Evolutionary conservation across 2,888 invertebrate species (phyloP).

Genomic region (Erpobdella octoculata): DNA sequence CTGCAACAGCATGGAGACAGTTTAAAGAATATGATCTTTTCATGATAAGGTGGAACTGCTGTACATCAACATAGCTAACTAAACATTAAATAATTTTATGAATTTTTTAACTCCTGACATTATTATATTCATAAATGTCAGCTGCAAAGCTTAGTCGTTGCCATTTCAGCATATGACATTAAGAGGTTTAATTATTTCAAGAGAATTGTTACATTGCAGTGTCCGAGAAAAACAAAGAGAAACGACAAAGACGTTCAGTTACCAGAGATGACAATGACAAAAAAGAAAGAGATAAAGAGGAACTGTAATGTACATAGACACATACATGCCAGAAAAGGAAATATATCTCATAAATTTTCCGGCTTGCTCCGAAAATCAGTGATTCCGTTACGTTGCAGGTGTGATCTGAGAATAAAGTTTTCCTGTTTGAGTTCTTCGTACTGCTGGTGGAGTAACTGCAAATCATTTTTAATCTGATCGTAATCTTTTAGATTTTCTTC

Average conservation of each 20-base stretch:
- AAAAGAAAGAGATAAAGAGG: too few relatives aligned
- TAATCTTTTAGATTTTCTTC: constrained; percentile 22
- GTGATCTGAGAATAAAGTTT: constrained; percentile 22
- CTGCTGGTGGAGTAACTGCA: constrained; percentile 16
- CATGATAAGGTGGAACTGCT: background rate
- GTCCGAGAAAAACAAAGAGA: constrained; percentile 5
- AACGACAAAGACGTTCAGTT: too few relatives aligned
- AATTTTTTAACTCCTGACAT: too few relatives aligned
- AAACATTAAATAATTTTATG: too few relatives aligned
- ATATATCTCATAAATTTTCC: too few relatives aligned
- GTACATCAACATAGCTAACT: too few relatives aligned
- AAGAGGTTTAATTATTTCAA: too few relatives aligned
- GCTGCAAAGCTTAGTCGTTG: too few relatives aligned
- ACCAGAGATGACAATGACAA: too few relatives aligned
- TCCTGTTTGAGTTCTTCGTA: constrained; percentile 27
- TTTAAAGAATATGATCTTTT: background rate
- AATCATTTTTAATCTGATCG: constrained; percentile 12
- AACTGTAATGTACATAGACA: too few relatives aligned
- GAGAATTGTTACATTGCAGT: too few relatives aligned
- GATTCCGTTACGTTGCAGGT: constrained; percentile 24
- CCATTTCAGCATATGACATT: too few relatives aligned
- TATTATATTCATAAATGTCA: background rate
- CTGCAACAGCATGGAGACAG: constrained; percentile 3
- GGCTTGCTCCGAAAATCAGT: background rate
- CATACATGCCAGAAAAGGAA: background rate